Percentiles rank a stretch among this genome's conserved stretches.
phyloP scores from a whole-genome alignment of 2,113 vertebrate genomes.

The Ictalurus furcatus region DNA sequence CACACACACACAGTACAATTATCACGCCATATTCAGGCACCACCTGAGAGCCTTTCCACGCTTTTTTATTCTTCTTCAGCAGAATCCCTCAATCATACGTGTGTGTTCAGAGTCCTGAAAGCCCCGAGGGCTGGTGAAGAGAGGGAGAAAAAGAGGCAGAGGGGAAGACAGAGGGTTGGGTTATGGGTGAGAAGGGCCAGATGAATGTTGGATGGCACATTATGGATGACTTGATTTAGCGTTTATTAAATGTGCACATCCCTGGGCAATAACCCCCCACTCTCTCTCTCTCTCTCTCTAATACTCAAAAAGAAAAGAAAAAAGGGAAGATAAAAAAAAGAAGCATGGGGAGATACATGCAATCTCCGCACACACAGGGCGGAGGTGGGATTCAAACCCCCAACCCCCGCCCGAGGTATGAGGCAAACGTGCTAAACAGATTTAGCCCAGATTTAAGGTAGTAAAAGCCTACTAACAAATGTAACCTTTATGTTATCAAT shows the following conservation, averaged over 20 bases:
- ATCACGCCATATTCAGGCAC: not conserved
- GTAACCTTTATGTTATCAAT: not conserved
- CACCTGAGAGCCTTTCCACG: not conserved
- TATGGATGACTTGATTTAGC: slow-evolving; percentile 42
- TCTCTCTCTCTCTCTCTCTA: not conserved
- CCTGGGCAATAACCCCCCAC: slow-evolving; percentile 7
- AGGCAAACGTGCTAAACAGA: too few species aligned
- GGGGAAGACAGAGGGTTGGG: slow-evolving; percentile 4
- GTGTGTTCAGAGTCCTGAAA: not conserved
- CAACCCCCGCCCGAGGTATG: too few species aligned
- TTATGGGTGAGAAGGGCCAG: slow-evolving; percentile 25
- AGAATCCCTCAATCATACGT: slow-evolving; percentile 20
- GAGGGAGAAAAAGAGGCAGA: not conserved
- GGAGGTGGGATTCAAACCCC: too few species aligned
- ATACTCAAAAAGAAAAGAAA: not conserved
- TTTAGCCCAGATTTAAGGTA: not conserved
- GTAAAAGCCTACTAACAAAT: not conserved
- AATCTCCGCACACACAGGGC: too few species aligned
- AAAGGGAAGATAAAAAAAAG: not conserved
- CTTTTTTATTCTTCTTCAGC: slow-evolving; percentile 13
- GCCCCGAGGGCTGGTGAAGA: not conserved
- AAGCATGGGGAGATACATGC: too few species aligned
- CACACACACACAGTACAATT: not conserved
- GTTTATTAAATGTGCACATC: slow-evolving; percentile 45
- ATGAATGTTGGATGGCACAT: slow-evolving; percentile 27